Conservation (phyloP, 2,888 invertebrate species). For the Cybosia mesomella region DNA sequence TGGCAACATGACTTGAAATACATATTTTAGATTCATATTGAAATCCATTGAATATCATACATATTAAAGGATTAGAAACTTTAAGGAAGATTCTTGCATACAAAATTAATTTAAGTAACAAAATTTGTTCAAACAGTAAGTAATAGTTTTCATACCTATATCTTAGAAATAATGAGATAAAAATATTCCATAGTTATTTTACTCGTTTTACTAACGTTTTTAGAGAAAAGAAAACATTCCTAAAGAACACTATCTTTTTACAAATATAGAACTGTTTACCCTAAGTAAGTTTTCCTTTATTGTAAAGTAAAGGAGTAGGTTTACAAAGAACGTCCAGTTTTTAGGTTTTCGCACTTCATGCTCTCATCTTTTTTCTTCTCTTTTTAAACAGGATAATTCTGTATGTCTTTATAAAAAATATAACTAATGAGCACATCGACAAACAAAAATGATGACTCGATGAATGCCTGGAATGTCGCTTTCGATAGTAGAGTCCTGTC, state of each 20-base stretch:
- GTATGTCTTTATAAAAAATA: background rate
- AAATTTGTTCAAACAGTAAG: no score
- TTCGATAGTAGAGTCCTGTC: background rate
- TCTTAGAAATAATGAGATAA: no score
- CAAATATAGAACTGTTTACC: no score
- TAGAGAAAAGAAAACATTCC: no score
- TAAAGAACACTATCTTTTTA: no score
- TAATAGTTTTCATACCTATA: no score
- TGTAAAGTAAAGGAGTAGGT: no score
- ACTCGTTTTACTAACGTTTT: no score
- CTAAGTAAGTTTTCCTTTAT: no score
- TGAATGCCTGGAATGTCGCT: background rate
- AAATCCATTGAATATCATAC: constrained; percentile 8
- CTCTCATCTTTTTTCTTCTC: background rate
- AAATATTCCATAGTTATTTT: no score
- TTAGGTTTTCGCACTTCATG: background rate
- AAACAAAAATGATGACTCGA: background rate
- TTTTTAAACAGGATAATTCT: background rate
- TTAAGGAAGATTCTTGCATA: background rate
- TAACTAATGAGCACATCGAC: background rate
- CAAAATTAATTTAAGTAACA: no score
- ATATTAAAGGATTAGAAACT: constrained; percentile 7
- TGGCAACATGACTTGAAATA: constrained; percentile 24
- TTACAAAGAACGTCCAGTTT: no score
- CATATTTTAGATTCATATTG: constrained; percentile 10